phyloP scores from a whole-genome alignment of 2,113 vertebrate genomes.

The Ceyx margarethae region DNA sequence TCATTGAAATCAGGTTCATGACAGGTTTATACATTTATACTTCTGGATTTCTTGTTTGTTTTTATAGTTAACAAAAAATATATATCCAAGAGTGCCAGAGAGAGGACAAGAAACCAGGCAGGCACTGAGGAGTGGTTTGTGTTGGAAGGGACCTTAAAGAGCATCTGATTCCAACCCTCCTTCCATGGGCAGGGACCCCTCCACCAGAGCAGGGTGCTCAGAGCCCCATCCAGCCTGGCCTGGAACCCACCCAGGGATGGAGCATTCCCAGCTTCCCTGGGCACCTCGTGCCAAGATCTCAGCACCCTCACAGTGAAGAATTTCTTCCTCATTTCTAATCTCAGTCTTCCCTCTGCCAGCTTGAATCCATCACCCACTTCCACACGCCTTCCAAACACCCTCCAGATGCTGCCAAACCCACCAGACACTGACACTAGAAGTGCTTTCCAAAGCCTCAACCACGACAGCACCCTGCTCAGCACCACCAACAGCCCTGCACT shows the following conservation, averaged over 20 bases:
- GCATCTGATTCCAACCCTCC: too few relatives aligned
- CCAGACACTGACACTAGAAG: background rate
- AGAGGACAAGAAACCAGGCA: background rate
- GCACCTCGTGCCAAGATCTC: too few relatives aligned
- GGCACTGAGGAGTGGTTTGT: background rate
- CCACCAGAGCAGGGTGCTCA: too few relatives aligned
- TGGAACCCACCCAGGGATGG: too few relatives aligned
- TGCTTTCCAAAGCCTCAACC: background rate
- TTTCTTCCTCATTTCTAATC: too few relatives aligned
- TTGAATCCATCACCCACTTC: background rate
- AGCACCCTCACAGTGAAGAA: too few relatives aligned
- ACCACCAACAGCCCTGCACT: background rate
- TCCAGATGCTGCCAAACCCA: background rate
- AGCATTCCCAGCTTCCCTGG: too few relatives aligned
- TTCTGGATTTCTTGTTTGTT: background rate
- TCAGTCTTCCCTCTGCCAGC: too few relatives aligned
- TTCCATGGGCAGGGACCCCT: too few relatives aligned
- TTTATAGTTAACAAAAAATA: background rate
- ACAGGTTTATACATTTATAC: background rate
- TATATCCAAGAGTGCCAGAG: accelerated
- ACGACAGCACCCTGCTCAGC: background rate
- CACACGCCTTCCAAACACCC: too few relatives aligned
- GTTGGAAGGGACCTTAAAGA: too few relatives aligned
- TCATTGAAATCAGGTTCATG: background rate
- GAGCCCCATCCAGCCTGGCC: too few relatives aligned